A percentile compares a stretch with the other conserved stretches of the same genome.
Conservation (phyloP, 2,888 invertebrate species). For the Meiosimyza platycephala region DNA sequence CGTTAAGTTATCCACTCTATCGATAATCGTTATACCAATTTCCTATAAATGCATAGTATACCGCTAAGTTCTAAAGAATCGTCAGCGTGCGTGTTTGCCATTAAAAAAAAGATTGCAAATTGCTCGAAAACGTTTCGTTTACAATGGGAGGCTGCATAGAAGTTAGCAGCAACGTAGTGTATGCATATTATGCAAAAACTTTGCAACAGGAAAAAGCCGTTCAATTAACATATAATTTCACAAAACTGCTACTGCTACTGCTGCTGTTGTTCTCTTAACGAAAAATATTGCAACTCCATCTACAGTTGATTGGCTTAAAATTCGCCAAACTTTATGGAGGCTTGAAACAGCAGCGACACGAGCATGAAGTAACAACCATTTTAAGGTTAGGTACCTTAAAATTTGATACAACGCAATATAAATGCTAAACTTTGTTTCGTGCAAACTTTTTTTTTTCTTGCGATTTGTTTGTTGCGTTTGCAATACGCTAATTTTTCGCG, state of each 20-base stretch:
- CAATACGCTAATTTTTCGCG: conserved; percentile 62
- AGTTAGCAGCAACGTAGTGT: background rate
- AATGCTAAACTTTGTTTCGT: background rate
- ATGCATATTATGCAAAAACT: conserved; percentile 43
- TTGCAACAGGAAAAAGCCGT: conserved; percentile 46
- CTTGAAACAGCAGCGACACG: conserved; percentile 14
- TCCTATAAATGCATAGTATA: too few species aligned
- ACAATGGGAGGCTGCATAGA: conserved; percentile 50
- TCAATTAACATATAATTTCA: conserved; percentile 18
- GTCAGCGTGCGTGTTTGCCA: conserved; percentile 7
- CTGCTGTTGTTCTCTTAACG: conserved; percentile 46
- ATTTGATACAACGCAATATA: too few species aligned
- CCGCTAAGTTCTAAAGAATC: background rate
- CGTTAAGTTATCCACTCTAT: background rate
- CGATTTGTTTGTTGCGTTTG: background rate
- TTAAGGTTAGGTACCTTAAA: too few species aligned
- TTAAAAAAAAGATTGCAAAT: conserved; percentile 48
- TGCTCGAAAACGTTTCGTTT: conserved; percentile 63
- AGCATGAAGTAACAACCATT: too few species aligned
- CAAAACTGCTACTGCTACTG: conserved; percentile 36
- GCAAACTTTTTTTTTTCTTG: conserved; percentile 17
- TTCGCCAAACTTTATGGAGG: background rate
- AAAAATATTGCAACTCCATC: background rate
- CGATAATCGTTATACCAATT: background rate
- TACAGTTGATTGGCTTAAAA: conserved; percentile 54